Evolutionary conservation across 2,888 invertebrate species (phyloP).

Genomic region (Cecidostiba fungosa): DNA sequence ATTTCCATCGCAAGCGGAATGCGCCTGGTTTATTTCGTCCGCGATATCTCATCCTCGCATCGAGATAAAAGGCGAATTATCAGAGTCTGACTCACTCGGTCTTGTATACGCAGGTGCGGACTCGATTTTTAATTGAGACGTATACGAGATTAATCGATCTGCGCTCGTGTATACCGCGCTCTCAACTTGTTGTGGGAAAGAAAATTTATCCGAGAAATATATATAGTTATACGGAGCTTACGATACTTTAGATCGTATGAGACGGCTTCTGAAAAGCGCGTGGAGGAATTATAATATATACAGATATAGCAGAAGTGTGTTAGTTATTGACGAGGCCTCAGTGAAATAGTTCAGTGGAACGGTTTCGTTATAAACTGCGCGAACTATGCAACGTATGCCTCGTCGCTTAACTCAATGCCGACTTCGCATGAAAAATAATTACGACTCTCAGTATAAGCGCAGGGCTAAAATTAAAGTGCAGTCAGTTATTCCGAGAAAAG

Average conservation of each 20-base stretch:
- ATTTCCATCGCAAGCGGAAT: constrained; percentile 7
- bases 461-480: neutral
- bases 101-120: neutral
- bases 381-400: neutral
- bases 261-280: neutral
- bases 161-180: neutral
- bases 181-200: neutral
- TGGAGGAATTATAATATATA: neutral
- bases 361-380: neutral
- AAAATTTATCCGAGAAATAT: neutral
- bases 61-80: constrained; percentile 43
- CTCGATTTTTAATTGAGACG: constrained; percentile 36
- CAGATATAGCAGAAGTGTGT: neutral
- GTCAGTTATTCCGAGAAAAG: neutral
- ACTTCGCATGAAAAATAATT: constrained; percentile 6
- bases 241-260: neutral
- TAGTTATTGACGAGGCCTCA: neutral
- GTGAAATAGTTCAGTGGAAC: neutral
- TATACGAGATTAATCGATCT: constrained; percentile 19
- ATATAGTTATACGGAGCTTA: too few species aligned
- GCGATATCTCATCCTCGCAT: constrained; percentile 33
- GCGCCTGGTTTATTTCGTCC: constrained; percentile 4
- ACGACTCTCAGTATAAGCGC: neutral
- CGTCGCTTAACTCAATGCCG: constrained; percentile 1
- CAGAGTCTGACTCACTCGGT: constrained; percentile 26